Evolutionary conservation across 2,797 vertebrate genomes (phyloP).

Genomic region (Selene dorsalis): DNA sequence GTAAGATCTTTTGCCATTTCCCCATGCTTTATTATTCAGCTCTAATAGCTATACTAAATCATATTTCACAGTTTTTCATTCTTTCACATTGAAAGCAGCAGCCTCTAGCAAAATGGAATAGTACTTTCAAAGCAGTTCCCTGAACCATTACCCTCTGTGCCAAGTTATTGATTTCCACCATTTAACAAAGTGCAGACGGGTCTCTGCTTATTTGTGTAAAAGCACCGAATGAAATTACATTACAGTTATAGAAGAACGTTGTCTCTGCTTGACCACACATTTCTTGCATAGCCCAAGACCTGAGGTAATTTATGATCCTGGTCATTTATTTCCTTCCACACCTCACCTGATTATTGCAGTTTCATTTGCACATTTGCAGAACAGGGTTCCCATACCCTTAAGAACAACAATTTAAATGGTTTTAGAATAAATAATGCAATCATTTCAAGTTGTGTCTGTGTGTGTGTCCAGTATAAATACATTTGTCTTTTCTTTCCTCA

Average conservation of each 20-base stretch:
- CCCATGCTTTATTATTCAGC: conserved; percentile 12
- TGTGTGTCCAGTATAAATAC: not conserved
- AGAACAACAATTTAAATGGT: not conserved
- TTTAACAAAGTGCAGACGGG: conserved; percentile 55
- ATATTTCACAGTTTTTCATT: conserved; percentile 49
- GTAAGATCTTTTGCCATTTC: conserved; percentile 29
- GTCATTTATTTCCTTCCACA: conserved; percentile 44
- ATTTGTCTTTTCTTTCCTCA: not conserved
- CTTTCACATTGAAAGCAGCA: conserved; percentile 52
- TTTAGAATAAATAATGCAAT: not conserved
- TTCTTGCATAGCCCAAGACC: conserved; percentile 23
- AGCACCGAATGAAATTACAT: conserved; percentile 56
- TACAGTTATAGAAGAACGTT: conserved; percentile 32
- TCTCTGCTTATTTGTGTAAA: conserved; percentile 51
- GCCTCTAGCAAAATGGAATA: conserved; percentile 39
- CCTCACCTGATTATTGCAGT: conserved; percentile 21
- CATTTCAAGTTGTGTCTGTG: not conserved
- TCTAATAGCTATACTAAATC: conserved; percentile 35
- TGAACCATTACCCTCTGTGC: conserved; percentile 54
- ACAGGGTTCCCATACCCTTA: not conserved
- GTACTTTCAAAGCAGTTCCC: conserved; percentile 51
- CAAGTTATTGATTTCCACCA: conserved; percentile 55
- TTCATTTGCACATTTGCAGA: conserved; percentile 10
- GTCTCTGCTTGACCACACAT: conserved; percentile 35
- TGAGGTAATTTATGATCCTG: conserved; percentile 33